Base-by-base conservation (phyloP, 2,888 invertebrate genomes). In the Coelinius sp. region DNA sequence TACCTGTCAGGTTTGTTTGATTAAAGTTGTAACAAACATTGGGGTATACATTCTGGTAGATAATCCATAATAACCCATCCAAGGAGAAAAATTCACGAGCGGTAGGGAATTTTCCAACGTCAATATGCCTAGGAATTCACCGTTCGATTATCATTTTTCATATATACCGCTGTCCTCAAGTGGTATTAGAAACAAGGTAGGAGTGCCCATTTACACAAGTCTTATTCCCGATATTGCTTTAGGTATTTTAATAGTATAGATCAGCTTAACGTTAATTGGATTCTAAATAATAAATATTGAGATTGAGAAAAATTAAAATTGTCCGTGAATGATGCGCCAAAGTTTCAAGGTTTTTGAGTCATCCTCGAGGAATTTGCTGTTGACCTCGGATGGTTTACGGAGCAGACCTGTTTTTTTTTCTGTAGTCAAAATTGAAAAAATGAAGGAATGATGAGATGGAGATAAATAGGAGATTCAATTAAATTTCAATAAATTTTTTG, bases 111-210 rank as follows among this genome's bases (percentile, higher is more conserved):
- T 49, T 49, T 49, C 14, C 4, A n/a, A 6, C n/a, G 8, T 14
- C 4, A 20, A 17, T 5, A 20, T 6, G 20, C 20, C 20, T 20
- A 14, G 8, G 46, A 49, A 49, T 49, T 49, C 46, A 44, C 12
- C 56, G 25, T 56, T n/a, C 56, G 56, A n/a, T 27, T 17, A 56
- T 49, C 20, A 17, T 49, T 49, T 44, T 17, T 44, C 44, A n/a
- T 24, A 52, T 25, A 27, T 56, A 2, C 53, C 53, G 3, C 1
- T 6, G 14, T 25, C 14, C 25, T 53, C 24, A 2, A 52, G 17
- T 17, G 5, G 14, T 27, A 56, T 25, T 14, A 0, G 12, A 53
- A 24, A 53, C n/a, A 14, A 53, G 27, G 59, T 59, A 35, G 35
- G 59, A 59, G 59, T 27, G 59, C 59, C 35, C 10, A 17, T 59